Percentiles rank a stretch among this genome's conserved stretches.
Evolutionary conservation across 2,113 vertebrate genomes (phyloP).

Genomic region (Mustelus asterias): DNA sequence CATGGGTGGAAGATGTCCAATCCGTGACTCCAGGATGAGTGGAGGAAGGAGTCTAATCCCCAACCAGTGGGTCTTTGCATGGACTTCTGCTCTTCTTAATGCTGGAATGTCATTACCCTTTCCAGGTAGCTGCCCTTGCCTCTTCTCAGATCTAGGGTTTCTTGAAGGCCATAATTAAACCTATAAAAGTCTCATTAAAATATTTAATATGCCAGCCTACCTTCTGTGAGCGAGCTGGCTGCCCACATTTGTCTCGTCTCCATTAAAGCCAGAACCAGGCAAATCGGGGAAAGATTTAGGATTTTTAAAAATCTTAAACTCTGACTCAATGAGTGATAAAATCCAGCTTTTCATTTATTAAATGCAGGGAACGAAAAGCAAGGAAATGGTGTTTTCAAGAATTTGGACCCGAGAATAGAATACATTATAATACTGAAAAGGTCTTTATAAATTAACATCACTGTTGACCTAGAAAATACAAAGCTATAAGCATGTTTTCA

Average conservation of each 20-base stretch:
- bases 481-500: neutral
- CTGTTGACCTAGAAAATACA: neutral
- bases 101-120: neutral
- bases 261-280: too few relatives aligned
- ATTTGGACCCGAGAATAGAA: neutral
- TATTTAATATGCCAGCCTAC: neutral
- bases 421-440: neutral
- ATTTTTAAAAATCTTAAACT: neutral
- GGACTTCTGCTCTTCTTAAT: neutral
- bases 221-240: neutral
- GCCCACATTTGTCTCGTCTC: neutral
- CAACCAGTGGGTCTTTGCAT: neutral
- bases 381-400: neutral
- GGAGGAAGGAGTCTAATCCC: neutral
- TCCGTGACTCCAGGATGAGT: too few relatives aligned
- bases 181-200: neutral
- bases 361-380: neutral
- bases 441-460: neutral
- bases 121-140: neutral
- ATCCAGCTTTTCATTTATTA: neutral
- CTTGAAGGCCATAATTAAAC: neutral
- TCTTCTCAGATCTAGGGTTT: neutral
- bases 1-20: too few relatives aligned
- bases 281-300: too few relatives aligned
- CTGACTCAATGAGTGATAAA: neutral